Conservation (phyloP, 1,140 invertebrate species). For the Formica selysi region DNA sequence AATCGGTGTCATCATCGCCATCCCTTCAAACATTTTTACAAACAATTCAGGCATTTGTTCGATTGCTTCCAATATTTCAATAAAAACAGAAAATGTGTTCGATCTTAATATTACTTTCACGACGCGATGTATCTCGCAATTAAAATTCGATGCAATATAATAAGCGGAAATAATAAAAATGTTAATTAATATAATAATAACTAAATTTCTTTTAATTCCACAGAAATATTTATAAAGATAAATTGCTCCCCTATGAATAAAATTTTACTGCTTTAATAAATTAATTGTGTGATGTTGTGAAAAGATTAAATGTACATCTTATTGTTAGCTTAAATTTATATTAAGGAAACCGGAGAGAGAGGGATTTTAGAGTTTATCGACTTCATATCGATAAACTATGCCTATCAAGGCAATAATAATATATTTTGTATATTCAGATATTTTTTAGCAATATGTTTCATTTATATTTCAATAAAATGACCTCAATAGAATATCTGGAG, state of each 20-base stretch:
- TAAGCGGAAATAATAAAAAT: background rate
- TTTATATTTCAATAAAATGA: background rate
- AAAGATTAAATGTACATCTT: too few relatives aligned
- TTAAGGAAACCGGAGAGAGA: background rate
- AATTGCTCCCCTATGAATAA: background rate
- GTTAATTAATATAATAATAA: background rate
- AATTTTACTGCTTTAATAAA: background rate
- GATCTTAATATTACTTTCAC: background rate
- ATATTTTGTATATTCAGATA: background rate
- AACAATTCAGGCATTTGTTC: background rate
- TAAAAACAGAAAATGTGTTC: background rate
- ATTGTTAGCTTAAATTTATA: too few relatives aligned
- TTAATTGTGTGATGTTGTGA: too few relatives aligned
- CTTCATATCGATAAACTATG: too few relatives aligned
- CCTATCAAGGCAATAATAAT: background rate
- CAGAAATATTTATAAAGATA: conserved; percentile 1
- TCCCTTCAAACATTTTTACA: conserved; percentile 75
- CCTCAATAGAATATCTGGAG: background rate
- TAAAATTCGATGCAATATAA: background rate
- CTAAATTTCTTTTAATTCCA: background rate
- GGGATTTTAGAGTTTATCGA: background rate
- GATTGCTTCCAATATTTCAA: background rate
- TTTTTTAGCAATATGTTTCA: background rate
- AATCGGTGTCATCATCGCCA: conserved; percentile 75
- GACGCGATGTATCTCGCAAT: background rate